Percentiles rank a stretch among this genome's conserved stretches.
Evolutionary conservation across 1,140 invertebrate species (phyloP).

Genomic region (Leguminivora glycinivorella): DNA sequence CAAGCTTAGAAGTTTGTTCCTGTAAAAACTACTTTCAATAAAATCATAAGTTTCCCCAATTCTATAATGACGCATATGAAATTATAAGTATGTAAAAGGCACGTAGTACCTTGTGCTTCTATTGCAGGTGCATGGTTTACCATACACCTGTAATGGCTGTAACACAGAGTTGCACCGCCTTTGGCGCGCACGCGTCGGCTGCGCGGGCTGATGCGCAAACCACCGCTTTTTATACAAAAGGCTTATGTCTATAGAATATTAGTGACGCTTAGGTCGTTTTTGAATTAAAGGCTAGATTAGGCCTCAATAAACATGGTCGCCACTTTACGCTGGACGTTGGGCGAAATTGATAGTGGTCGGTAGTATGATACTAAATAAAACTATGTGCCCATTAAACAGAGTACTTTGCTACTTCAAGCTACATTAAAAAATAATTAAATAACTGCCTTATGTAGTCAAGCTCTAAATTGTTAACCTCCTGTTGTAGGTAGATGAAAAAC

Average conservation of each 20-base stretch:
- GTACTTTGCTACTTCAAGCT: background rate
- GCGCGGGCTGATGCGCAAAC: background rate
- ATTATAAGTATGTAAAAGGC: background rate
- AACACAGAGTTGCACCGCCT: background rate
- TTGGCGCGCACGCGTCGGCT: conserved; percentile 5
- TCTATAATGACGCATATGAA: background rate
- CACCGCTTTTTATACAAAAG: background rate
- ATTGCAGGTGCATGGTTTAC: too few species aligned
- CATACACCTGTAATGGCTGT: background rate
- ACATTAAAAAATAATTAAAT: background rate
- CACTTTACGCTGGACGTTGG: conserved; percentile 7
- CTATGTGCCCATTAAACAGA: background rate
- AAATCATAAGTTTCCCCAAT: background rate
- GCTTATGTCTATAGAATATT: background rate
- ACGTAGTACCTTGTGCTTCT: background rate
- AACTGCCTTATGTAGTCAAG: too few species aligned
- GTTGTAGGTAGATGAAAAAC: too few species aligned
- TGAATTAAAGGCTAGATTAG: background rate
- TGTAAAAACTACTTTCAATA: conserved; percentile 2
- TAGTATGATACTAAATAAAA: background rate
- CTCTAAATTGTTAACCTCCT: too few species aligned
- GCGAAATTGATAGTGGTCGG: background rate
- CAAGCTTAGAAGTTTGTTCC: background rate
- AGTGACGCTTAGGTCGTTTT: background rate
- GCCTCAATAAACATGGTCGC: conserved; percentile 6